Evolutionary conservation across 37 sponge, comb jelly and placozoan species (phyloP), one percentile per base, ranked within the genome.

Genomic region (Tethya wilhelma): DNA sequence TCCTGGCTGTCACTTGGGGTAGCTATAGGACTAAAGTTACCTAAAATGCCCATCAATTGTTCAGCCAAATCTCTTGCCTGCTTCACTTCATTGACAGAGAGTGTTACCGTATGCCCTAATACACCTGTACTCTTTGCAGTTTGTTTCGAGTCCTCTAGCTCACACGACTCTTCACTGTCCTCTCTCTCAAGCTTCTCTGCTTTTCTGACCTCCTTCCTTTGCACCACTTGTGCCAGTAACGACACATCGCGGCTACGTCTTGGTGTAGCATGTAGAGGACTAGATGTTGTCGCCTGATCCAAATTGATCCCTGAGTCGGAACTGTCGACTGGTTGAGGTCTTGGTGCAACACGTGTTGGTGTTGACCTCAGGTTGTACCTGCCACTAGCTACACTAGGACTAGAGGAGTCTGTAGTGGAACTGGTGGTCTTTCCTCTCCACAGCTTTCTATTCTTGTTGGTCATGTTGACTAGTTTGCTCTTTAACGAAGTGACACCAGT

Each of bases 361-460:
- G 53, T 49, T 14, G 14, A 19, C 14, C 53, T 49, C 53, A 49
- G 53, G 14, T 49, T 49, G 14, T 49, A 49, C 14, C 53, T 49
- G 14, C 53, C 53, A 19, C 14, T 9, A 49, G 53, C 14, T 9
- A 9, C 53, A 49, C 53, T 49, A 49, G 53, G 14, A 14, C 9
- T 49, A 9, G 14, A 7, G 55, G 73, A 4, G 32, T 44, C 49
- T 30, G n/a, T n/a, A n/a, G 55, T 53, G 34, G 55, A 28, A 4
- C 7, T 23, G 3, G 33, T 72, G 6, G 19, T 14, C 33, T 19
- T 43, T 37, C 32, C 78, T 45, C 82, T 64, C 81, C 82, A 74
- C 60, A 22, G 14, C 44, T 38, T 36, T 56, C 75, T 62, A 38
- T 75, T 67, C 38, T 74, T 74, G 45, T 67, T 87, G 55, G 56